Conservation (phyloP, 2,888 invertebrate species). For the Pherbina coryleti region DNA sequence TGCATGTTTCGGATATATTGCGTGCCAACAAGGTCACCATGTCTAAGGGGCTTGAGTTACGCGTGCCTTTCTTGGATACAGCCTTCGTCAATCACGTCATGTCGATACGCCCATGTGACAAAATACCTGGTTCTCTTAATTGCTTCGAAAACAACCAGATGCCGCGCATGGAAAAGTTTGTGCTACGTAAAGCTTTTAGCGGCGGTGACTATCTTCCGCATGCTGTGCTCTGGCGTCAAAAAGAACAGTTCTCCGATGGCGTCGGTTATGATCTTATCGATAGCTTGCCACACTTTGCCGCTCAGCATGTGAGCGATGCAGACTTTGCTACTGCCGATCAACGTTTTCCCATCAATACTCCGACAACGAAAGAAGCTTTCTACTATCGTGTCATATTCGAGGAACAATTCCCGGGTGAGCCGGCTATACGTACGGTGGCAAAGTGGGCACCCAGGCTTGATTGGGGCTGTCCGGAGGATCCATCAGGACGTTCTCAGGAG, state of each 20-base stretch:
- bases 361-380: conserved; percentile 81
- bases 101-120: conserved; percentile 76
- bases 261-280: conserved; percentile 69
- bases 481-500: conserved; percentile 67
- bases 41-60: conserved; percentile 81
- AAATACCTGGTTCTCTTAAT: conserved; percentile 74
- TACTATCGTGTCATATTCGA: conserved; percentile 74
- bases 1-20: conserved; percentile 85
- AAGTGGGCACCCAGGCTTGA: conserved; percentile 67
- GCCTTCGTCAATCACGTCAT: conserved; percentile 87
- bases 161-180: conserved; percentile 80
- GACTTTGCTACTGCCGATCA: conserved; percentile 70
- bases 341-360: conserved; percentile 80
- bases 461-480: conserved; percentile 70
- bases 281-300: conserved; percentile 70
- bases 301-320: conserved; percentile 75
- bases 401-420: conserved; percentile 63
- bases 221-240: conserved; percentile 92
- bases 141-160: conserved; percentile 51
- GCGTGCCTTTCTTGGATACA: conserved; percentile 91
- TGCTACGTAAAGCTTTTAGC: conserved; percentile 87
- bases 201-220: conserved; percentile 78
- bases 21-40: conserved; percentile 84
- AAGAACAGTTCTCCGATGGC: conserved; percentile 82
- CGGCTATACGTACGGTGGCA: conserved; percentile 64